phyloP scores from a whole-genome alignment of 2,113 vertebrate species.

The Calidris pugnax region DNA sequence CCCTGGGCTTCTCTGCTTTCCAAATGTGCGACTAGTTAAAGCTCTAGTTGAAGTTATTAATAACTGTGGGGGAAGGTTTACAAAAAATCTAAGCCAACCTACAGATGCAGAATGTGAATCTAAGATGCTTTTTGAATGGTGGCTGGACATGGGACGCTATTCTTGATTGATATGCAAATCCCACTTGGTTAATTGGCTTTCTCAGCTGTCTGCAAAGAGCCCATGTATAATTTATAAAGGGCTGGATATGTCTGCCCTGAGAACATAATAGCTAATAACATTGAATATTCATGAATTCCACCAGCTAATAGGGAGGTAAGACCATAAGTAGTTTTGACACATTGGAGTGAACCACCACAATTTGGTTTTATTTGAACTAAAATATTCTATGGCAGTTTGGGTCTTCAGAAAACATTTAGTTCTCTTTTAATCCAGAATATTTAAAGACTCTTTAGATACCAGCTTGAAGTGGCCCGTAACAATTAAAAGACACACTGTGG shows the following conservation, averaged over 20 bases:
- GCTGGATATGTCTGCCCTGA: conserved; percentile 42
- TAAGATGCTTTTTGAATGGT: not conserved
- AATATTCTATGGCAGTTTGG: not conserved
- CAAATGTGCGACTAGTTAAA: not conserved
- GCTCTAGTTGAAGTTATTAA: not conserved
- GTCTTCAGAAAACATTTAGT: conserved; percentile 28
- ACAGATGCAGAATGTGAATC: not conserved
- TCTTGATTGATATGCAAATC: conserved; percentile 72
- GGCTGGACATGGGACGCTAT: conserved; percentile 36
- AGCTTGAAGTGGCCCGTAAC: conserved; percentile 4
- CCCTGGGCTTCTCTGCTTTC: not conserved
- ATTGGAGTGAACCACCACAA: not conserved
- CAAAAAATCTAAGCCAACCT: not conserved
- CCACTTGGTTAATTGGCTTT: conserved; percentile 68
- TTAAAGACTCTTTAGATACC: conserved; percentile 7
- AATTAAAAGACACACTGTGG: not conserved
- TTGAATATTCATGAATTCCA: conserved; percentile 70
- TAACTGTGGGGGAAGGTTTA: not conserved
- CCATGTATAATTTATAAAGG: conserved; percentile 71
- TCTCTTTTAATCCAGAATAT: conserved; percentile 21
- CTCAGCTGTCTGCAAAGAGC: conserved; percentile 63
- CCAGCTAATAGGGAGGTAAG: conserved; percentile 54
- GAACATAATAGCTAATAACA: conserved; percentile 64
- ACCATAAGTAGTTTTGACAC: not conserved
- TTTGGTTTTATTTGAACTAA: conserved; percentile 45